Evolutionary conservation across 1,140 invertebrate species (phyloP), one percentile per base, ranked within the genome.

Genomic region (Nephila pilipes): DNA sequence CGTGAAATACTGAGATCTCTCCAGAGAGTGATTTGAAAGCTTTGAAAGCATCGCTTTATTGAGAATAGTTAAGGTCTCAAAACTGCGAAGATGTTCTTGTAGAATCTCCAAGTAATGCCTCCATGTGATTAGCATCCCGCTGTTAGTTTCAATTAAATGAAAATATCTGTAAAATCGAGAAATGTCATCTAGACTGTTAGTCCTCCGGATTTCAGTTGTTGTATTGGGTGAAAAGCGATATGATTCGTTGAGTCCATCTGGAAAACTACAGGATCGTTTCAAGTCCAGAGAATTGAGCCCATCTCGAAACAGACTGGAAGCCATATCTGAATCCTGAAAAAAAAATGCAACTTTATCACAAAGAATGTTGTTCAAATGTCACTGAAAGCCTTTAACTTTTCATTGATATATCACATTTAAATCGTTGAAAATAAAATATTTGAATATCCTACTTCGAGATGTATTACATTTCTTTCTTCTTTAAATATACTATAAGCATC

Each of bases 81-180:
- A 91, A 22, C 4, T 83, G 0, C 25, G 32, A 18, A 83, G n/a
- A 46, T 91, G 55, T 2, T 58, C 36, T 83, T 54, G 55, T 2
- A 90, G 22, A 25, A 90, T 79, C n/a, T 90, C 25, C 20, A 90
- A 46, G 38, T 90, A 90, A 81, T 32, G 75, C 46, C 63, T 81
- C 89, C 79, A 83, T 14, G 79, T 81, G 16, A 81, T 46, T 10
- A 83, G 20, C n/a, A 29, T 46, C 20, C 57, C 79, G 16, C 16
- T 36, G 46, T 91, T 91, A 6, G 32, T 83, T 32, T 83, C 29
- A 22, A 91, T 16, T 36, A 90, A 58, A 38, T 79, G 55, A 58
- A 90, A 90, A 58, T 90, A 90, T 36, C 88, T 22, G 60, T 91
- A 83, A 63, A 83, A 91, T 18, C 55, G 69, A 38, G 57, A 36